Evolutionary conservation across 2,113 vertebrate species (phyloP).

Genomic region (Pseudopodoces humilis): DNA sequence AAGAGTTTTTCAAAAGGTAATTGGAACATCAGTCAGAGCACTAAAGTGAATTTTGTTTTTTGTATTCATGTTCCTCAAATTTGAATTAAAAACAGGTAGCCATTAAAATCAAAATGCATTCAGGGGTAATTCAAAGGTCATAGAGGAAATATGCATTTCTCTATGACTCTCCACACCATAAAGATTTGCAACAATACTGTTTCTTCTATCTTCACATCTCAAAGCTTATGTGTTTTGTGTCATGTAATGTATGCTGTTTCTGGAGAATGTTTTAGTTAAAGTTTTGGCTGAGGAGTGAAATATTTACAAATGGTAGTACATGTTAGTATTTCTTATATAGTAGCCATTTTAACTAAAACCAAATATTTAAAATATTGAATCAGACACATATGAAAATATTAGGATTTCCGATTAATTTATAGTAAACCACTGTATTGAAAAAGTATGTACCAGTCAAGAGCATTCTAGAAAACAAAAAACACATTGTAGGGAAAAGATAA

Average conservation of each 20-base stretch:
- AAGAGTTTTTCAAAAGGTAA: not conserved
- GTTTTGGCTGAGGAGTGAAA: not conserved
- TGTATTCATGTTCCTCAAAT: not conserved
- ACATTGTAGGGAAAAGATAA: not conserved
- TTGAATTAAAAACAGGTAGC: not conserved
- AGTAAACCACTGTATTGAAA: not conserved
- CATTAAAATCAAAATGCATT: not conserved
- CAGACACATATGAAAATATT: not conserved
- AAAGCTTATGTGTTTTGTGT: not conserved
- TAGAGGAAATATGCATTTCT: not conserved
- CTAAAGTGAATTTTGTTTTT: not conserved
- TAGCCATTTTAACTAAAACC: not conserved
- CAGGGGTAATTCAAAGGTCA: not conserved
- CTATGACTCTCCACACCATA: not conserved
- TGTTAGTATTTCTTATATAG: not conserved
- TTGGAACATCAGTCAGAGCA: not conserved
- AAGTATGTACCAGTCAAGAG: not conserved
- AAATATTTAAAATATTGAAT: not conserved
- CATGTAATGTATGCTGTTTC: not conserved
- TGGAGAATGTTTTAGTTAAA: not conserved
- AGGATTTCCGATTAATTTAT: not conserved
- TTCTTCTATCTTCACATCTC: not conserved
- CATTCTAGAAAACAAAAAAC: not conserved
- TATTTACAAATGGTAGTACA: not conserved
- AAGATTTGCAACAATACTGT: not conserved